A percentile compares a stretch with the other conserved stretches of the same genome.
phyloP scores from a whole-genome alignment of 2,888 invertebrate genomes.

The Sicus ferrugineus region DNA sequence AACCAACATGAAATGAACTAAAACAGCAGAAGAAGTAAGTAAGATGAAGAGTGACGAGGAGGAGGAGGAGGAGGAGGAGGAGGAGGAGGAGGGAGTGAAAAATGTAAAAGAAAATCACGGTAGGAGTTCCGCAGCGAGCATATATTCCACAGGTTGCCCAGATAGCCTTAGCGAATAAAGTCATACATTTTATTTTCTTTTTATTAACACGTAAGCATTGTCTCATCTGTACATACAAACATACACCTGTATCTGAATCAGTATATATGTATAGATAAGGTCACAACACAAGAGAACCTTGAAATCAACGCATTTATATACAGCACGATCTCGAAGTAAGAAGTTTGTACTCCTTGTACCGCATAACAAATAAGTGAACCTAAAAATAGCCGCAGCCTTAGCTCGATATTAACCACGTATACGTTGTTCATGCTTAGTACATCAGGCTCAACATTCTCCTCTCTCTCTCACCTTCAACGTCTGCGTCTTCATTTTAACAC shows the following conservation, averaged over 20 bases:
- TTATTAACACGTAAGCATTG: no score
- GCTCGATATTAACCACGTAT: constrained; percentile 1
- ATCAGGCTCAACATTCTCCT: no score
- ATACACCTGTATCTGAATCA: no score
- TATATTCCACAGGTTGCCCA: background rate
- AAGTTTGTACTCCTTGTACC: no score
- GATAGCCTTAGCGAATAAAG: no score
- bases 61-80: background rate
- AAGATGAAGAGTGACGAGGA: background rate
- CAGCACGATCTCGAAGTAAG: background rate
- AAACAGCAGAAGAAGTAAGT: background rate
- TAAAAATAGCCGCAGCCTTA: constrained; percentile 35
- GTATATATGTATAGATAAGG: no score
- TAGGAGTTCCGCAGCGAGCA: background rate
- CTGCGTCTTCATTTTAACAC: background rate
- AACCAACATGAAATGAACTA: no score
- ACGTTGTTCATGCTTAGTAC: no score
- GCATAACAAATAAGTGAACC: constrained; percentile 11
- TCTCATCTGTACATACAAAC: no score
- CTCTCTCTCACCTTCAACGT: background rate
- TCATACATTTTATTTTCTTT: no score
- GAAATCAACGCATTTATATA: no score
- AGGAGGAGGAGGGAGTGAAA: background rate
- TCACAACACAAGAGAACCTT: no score
- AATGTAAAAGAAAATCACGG: background rate